Percentiles rank a stretch among this genome's conserved stretches.
These are phyloP conservation scores for Elaeidobius kamerunicus DNA, from an alignment of 2,888 invertebrate genomes.

Conservation along the genomic window DNA sequence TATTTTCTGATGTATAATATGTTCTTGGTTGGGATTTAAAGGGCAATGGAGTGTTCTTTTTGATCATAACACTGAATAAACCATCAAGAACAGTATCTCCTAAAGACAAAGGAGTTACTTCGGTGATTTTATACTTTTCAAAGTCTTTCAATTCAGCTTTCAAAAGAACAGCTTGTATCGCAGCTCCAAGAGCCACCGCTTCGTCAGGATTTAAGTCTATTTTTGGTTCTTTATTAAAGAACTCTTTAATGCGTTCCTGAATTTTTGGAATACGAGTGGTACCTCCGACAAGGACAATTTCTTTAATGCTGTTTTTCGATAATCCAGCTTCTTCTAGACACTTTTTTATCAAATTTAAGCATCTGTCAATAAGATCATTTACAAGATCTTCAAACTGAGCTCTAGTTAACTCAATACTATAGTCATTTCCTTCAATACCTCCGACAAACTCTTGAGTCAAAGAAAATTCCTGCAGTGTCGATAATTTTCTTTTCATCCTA, in stretches of 20 bases:
- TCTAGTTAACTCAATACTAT: constrained; percentile 26
- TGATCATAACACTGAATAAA: constrained; percentile 31
- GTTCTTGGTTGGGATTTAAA: constrained; percentile 2
- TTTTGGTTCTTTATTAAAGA: constrained; percentile 33
- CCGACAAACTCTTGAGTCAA: too few relatives aligned
- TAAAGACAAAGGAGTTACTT: constrained; percentile 36
- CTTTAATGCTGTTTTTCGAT: constrained; percentile 32
- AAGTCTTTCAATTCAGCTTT: constrained; percentile 15
- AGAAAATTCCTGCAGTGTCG: too few relatives aligned
- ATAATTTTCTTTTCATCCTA: constrained; percentile 25
- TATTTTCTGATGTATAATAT: constrained; percentile 12
- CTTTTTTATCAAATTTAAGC: constrained; percentile 31
- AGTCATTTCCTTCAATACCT: constrained; percentile 32
- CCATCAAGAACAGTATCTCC: constrained; percentile 29
- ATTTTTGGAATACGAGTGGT: constrained; percentile 39
- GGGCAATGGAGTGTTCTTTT: constrained; percentile 31
- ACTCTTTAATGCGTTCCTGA: constrained; percentile 25
- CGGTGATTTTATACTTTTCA: constrained; percentile 29
- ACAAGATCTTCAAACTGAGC: constrained; percentile 35
- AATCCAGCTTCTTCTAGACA: constrained; percentile 32
- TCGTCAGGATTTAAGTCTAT: constrained; percentile 35
- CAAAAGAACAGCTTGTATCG: constrained; percentile 33
- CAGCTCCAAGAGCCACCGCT: constrained; percentile 37
- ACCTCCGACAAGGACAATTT: constrained; percentile 39
- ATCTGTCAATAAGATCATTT: constrained; percentile 30